A percentile compares a stretch with the other conserved stretches of the same genome.
Evolutionary conservation across 2,888 invertebrate species (phyloP).

Genomic region (Trissolcus brochymenae): DNA sequence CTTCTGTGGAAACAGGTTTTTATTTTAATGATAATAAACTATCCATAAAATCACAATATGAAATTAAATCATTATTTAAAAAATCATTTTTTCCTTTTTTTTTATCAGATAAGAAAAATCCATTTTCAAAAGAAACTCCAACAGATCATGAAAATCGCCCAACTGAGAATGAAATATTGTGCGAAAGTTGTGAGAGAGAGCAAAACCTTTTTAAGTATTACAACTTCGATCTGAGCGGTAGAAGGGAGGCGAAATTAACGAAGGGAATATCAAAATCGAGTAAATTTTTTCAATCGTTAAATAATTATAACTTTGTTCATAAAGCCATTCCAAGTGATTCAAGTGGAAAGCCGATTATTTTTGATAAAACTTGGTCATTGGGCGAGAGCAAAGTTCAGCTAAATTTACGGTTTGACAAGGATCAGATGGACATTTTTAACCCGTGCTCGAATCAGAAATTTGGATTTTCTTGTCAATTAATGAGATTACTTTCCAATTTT

Average conservation of each 20-base stretch:
- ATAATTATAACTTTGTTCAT: neutral
- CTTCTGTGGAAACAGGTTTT: too few relatives aligned
- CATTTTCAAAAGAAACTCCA: too few relatives aligned
- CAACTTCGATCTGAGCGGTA: slow-evolving; percentile 9
- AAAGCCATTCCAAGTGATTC: neutral
- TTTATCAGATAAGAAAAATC: neutral
- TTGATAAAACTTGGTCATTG: slow-evolving; percentile 4
- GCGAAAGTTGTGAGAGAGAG: slow-evolving; percentile 11
- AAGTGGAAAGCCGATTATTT: neutral
- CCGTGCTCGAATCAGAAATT: neutral
- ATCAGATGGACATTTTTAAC: neutral
- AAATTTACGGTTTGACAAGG: neutral
- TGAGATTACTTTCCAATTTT: neutral
- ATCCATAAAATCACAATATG: too few relatives aligned
- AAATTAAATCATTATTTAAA: too few relatives aligned
- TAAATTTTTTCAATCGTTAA: neutral
- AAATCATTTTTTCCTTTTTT: neutral
- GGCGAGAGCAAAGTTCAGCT: neutral
- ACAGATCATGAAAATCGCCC: too few relatives aligned
- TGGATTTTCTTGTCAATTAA: neutral
- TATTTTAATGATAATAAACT: too few relatives aligned
- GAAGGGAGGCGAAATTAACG: neutral
- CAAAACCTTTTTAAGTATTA: slow-evolving; percentile 10
- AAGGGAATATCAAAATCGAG: neutral
- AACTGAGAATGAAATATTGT: slow-evolving; percentile 4